phyloP scores from a whole-genome alignment of 2,888 invertebrate species.

The Drosophila borealis region DNA sequence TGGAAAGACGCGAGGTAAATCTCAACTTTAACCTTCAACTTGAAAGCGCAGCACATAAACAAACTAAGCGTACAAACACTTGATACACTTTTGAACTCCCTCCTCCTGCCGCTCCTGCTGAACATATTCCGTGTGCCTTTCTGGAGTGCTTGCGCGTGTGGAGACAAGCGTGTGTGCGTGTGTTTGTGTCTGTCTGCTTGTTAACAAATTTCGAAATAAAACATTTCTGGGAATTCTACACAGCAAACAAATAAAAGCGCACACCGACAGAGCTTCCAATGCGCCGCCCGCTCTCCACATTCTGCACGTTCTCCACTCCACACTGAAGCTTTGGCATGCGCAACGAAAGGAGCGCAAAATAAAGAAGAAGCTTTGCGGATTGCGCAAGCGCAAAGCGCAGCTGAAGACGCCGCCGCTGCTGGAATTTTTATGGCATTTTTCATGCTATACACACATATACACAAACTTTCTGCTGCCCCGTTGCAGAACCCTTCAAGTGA shows the following conservation, averaged over 20 bases:
- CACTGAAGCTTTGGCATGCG: conserved; percentile 66
- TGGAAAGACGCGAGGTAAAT: conserved; percentile 26
- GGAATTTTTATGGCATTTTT: conserved; percentile 76
- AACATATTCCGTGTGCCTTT: conserved; percentile 1
- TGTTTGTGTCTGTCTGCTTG: conserved; percentile 51
- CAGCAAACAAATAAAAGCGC: conserved; percentile 42
- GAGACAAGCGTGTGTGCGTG: conserved; percentile 9
- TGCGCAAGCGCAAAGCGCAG: conserved; percentile 76
- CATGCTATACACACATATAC: conserved; percentile 49
- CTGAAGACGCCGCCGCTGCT: conserved; percentile 36
- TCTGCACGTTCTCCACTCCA: conserved; percentile 25
- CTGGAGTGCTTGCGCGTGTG: conserved; percentile 15
- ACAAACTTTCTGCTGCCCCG: conserved; percentile 36
- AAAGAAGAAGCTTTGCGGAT: conserved; percentile 55
- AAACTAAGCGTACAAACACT: conserved; percentile 60
- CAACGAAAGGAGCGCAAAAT: conserved; percentile 61
- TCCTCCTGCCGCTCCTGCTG: conserved; percentile 9
- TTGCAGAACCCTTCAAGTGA: conserved; percentile 38
- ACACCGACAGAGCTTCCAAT: conserved; percentile 24
- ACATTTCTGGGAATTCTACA: conserved; percentile 71
- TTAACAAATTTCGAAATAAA: conserved; percentile 78
- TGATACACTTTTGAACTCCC: conserved; percentile 67
- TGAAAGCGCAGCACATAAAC: conserved; percentile 51
- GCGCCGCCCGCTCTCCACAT: conserved; percentile 30
- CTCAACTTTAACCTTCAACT: conserved; percentile 77